phyloP scores from a whole-genome alignment of 2,113 vertebrate species.

The Antennarius striatus region DNA sequence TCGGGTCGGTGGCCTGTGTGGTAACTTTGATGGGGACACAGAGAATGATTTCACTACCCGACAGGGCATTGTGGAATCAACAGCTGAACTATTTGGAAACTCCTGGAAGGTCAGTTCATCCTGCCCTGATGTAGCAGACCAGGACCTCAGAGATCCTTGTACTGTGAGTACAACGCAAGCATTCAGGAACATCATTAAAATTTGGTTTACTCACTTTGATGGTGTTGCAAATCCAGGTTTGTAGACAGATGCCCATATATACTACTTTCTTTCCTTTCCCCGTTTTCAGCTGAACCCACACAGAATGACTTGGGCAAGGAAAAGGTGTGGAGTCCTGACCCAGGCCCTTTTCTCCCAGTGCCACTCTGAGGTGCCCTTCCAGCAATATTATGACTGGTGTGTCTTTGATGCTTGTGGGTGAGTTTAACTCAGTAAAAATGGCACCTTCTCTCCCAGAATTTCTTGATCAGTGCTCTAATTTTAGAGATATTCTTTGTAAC shows the following conservation, averaged over 20 bases:
- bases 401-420: constrained; percentile 90
- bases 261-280: neutral
- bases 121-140: constrained; percentile 83
- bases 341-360: constrained; percentile 83
- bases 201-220: neutral
- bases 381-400: constrained; percentile 90
- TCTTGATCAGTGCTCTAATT: neutral
- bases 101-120: constrained; percentile 90
- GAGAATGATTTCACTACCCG: constrained; percentile 88
- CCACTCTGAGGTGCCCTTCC: constrained; percentile 82
- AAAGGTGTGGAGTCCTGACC: constrained; percentile 79
- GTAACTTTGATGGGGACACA: constrained; percentile 89
- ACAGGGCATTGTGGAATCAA: constrained; percentile 88
- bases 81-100: constrained; percentile 86
- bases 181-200: neutral
- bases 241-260: neutral
- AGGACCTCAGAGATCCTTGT: constrained; percentile 85
- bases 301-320: constrained; percentile 83
- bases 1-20: constrained; percentile 86
- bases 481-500: neutral
- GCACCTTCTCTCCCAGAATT: neutral
- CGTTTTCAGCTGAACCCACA: constrained; percentile 78
- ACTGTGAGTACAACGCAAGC: constrained; percentile 59
- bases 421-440: constrained; percentile 48
- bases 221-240: neutral